Conservation (phyloP, 2,113 vertebrate genomes). For the Cheirogaleus medius region DNA sequence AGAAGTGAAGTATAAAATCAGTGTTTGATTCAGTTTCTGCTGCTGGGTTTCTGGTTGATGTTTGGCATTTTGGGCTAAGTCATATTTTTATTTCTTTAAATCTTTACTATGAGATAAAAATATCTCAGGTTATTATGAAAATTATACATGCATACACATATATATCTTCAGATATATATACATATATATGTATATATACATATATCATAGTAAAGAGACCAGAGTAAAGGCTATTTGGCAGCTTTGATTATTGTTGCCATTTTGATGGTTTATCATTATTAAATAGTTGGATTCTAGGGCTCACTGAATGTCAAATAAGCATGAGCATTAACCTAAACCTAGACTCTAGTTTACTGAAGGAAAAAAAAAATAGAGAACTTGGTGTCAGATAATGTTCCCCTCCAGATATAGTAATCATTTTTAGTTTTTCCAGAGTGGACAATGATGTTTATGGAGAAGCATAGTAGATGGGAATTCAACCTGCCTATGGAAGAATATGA, state of each 20-base stretch:
- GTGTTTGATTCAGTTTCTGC: background rate
- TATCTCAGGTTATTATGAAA: background rate
- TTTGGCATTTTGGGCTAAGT: background rate
- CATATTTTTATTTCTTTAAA: background rate
- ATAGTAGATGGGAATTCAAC: background rate
- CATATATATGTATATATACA: fast-evolving
- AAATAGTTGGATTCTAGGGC: background rate
- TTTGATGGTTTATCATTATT: constrained; percentile 8
- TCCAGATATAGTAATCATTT: background rate
- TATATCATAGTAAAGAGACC: background rate
- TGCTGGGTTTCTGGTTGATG: background rate
- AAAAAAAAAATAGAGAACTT: background rate
- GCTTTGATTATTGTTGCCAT: background rate
- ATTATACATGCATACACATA: background rate
- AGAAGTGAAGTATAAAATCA: background rate
- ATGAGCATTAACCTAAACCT: background rate
- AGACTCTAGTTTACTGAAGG: background rate
- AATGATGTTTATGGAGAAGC: background rate
- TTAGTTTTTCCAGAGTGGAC: background rate
- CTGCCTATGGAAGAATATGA: background rate
- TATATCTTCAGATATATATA: too few species aligned
- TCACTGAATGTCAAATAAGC: background rate
- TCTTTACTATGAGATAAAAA: background rate
- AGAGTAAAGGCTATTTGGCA: background rate
- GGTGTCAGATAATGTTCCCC: background rate